Percentiles rank a stretch among this genome's conserved stretches.
Conservation (phyloP, 2,113 vertebrate genomes). For the Hydropotes inermis region DNA sequence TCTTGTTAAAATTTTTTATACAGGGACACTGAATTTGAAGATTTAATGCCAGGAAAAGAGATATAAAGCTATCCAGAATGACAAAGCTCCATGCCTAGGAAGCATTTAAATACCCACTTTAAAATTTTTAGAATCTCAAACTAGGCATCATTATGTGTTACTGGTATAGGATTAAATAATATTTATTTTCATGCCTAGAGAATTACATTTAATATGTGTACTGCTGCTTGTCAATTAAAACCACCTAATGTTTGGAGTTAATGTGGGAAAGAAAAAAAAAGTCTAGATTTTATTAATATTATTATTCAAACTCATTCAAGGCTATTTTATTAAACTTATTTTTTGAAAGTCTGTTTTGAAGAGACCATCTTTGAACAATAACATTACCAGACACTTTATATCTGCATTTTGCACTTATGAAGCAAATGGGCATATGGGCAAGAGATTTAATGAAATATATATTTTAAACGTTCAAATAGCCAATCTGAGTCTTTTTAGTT, state of each 20-base stretch:
- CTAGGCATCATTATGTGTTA: not conserved
- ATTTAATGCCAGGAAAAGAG: not conserved
- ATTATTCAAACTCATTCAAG: not conserved
- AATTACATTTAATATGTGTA: slow-evolving; percentile 27
- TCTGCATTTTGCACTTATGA: not conserved
- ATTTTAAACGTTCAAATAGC: not conserved
- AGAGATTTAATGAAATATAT: slow-evolving; percentile 34
- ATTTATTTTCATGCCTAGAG: slow-evolving; percentile 44
- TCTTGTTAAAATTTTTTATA: not conserved
- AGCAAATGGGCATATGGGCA: not conserved
- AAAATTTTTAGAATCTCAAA: not conserved
- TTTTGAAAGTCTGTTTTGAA: not conserved
- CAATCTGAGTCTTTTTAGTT: not conserved
- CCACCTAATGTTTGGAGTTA: not conserved
- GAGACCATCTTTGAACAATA: not conserved
- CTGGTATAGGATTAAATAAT: not conserved
- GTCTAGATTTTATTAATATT: not conserved
- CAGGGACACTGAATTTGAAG: not conserved
- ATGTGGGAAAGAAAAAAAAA: slow-evolving; percentile 31
- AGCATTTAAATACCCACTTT: not conserved
- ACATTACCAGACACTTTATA: not conserved
- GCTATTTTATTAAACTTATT: not conserved
- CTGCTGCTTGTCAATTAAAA: slow-evolving; percentile 1
- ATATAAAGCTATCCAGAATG: not conserved
- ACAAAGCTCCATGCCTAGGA: not conserved